Conservation (phyloP, 2,888 invertebrate genomes). For the Nineta flava region DNA sequence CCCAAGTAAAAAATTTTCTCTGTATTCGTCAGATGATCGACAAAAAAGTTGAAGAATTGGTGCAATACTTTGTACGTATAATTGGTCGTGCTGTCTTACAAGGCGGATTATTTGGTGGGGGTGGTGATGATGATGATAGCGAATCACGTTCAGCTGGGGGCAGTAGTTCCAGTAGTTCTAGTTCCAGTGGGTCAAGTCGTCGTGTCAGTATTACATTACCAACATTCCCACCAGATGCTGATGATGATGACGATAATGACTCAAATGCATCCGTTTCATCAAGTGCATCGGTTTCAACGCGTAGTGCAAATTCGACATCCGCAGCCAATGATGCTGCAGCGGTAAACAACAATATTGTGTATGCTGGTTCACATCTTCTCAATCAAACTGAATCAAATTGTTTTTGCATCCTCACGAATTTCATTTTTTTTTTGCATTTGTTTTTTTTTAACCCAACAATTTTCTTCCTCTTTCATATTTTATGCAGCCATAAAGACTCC, state of each 20-base stretch:
- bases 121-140: constrained; percentile 26
- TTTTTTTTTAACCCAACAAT: no score
- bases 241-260: constrained; percentile 36
- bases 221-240: constrained; percentile 49
- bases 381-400: no score
- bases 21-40: constrained; percentile 4
- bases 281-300: not conserved
- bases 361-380: not conserved
- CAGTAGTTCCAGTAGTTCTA: constrained; percentile 23
- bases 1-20: no score
- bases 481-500: no score
- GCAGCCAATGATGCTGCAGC: not conserved
- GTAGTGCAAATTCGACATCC: not conserved
- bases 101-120: constrained; percentile 36
- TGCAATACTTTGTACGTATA: constrained; percentile 36
- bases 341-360: constrained; percentile 2
- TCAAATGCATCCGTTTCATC: constrained; percentile 10
- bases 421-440: no score
- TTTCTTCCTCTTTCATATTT: no score
- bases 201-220: constrained; percentile 47
- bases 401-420: no score
- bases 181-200: constrained; percentile 30
- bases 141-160: constrained; percentile 25
- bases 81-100: constrained; percentile 59
- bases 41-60: constrained; percentile 6